Conservation (phyloP, 2,888 invertebrate species). For the Drosophila flavopinicola region DNA sequence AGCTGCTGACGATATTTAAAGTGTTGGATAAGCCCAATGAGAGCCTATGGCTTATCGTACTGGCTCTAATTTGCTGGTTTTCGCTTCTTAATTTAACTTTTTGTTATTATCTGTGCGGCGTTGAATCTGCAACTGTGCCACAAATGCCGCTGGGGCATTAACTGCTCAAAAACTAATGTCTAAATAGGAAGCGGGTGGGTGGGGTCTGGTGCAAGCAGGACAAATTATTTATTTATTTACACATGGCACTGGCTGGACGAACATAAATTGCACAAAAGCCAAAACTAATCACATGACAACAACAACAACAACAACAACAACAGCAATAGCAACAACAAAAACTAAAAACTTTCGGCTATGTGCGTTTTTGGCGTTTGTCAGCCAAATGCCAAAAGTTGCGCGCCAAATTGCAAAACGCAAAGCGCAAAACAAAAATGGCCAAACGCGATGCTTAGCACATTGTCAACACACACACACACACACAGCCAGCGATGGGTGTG, state of each 20-base stretch:
- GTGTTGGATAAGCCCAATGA: neutral
- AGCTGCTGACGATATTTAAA: too few relatives aligned
- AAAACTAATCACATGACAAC: constrained; percentile 50
- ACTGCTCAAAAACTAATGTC: constrained; percentile 11
- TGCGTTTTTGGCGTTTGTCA: constrained; percentile 16
- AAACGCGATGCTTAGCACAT: constrained; percentile 60
- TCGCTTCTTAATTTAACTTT: constrained; percentile 5
- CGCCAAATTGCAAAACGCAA: constrained; percentile 38
- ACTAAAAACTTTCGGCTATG: constrained; percentile 32
- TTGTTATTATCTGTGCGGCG: neutral
- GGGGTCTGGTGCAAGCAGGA: too few relatives aligned
- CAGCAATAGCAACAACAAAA: constrained; percentile 14
- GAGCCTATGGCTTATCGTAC: neutral
- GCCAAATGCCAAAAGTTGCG: constrained; percentile 43
- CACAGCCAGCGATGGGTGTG: constrained; percentile 3
- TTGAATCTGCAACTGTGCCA: constrained; percentile 11
- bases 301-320: neutral
- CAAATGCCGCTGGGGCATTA: constrained; percentile 15
- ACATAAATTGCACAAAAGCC: constrained; percentile 35
- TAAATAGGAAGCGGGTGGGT: neutral
- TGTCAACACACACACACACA: constrained; percentile 46
- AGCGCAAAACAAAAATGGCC: constrained; percentile 21
- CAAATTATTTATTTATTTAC: constrained; percentile 37
- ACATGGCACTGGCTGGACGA: constrained; percentile 14
- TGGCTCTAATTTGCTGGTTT: neutral